A percentile compares a stretch with the other conserved stretches of the same genome.
Evolutionary conservation across 1,140 invertebrate genomes (phyloP).

Genomic region (Pseudomyrmex sp.): DNA sequence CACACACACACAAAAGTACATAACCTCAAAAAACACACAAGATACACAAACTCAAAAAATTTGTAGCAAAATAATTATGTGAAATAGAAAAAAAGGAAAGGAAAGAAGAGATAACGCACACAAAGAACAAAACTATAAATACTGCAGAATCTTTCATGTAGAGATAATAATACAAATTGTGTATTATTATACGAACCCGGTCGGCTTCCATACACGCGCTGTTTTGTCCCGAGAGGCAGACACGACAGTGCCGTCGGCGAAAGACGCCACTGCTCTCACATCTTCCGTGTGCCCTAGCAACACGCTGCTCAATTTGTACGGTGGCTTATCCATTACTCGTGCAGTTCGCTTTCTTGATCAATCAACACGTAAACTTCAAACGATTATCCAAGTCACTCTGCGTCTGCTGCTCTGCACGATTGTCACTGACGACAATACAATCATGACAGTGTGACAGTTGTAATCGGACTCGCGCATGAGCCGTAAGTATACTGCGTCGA

Average conservation of each 20-base stretch:
- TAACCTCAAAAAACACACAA: too few species aligned
- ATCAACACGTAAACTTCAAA: neutral
- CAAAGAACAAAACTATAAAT: neutral
- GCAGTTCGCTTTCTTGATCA: neutral
- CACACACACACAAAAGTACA: too few species aligned
- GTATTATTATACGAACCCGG: conserved; percentile 86
- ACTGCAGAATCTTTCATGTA: neutral
- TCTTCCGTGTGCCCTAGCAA: conserved; percentile 93
- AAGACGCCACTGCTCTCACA: conserved; percentile 90
- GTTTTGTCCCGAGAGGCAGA: conserved; percentile 95
- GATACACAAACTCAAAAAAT: neutral
- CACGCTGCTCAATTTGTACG: conserved; percentile 91
- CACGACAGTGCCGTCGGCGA: conserved; percentile 90
- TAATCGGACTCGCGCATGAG: conserved; percentile 16
- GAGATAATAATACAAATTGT: conserved; percentile 39
- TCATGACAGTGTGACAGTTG: conserved; percentile 17
- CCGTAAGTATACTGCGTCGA: too few species aligned
- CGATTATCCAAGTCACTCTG: neutral
- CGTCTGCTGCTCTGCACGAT: too few species aligned
- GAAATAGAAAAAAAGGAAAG: neutral
- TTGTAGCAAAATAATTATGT: too few species aligned
- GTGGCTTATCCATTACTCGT: conserved; percentile 10
- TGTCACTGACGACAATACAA: neutral
- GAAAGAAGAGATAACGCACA: neutral
- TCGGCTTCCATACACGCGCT: conserved; percentile 92